These are phyloP conservation scores for Nemopilema nomurai DNA, from an alignment of 30 jellyfish, hydroid and myxozoan genomes.

Conservation along the genomic window DNA sequence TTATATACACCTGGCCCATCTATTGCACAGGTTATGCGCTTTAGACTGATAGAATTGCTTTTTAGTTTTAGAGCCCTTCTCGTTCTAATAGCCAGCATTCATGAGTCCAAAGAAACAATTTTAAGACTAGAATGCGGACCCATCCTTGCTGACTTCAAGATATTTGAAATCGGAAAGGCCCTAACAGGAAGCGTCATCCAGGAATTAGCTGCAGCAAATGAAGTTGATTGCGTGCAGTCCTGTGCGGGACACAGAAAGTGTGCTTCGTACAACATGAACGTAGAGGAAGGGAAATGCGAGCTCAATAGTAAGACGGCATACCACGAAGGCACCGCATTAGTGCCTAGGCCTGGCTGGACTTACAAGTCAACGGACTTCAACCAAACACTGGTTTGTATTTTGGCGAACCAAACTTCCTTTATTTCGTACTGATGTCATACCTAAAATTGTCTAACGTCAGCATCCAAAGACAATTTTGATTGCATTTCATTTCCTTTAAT, in stretches of 20 bases:
- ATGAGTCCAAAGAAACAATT: not conserved
- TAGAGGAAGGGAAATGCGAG: not conserved
- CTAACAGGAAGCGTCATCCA: not conserved
- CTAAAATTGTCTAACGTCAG: too few relatives aligned
- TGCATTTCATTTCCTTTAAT: too few relatives aligned
- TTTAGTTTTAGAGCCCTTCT: not conserved
- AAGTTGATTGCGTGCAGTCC: not conserved
- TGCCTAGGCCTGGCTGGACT: not conserved
- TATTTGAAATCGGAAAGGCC: not conserved
- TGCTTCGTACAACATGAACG: not conserved
- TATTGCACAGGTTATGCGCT: too few relatives aligned
- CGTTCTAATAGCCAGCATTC: not conserved
- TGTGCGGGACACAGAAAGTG: not conserved
- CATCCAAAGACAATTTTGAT: too few relatives aligned
- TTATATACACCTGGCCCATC: too few relatives aligned
- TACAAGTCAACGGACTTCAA: not conserved
- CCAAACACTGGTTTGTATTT: not conserved
- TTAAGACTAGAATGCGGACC: not conserved
- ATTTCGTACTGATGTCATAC: too few relatives aligned
- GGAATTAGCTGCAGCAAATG: not conserved
- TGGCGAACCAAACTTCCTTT: too few relatives aligned
- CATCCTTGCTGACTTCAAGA: not conserved
- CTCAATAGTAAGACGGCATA: not conserved
- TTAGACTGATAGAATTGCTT: not conserved
- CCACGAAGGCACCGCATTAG: not conserved